phyloP scores from a whole-genome alignment of 2,888 invertebrate genomes.

The Belgica antarctica region DNA sequence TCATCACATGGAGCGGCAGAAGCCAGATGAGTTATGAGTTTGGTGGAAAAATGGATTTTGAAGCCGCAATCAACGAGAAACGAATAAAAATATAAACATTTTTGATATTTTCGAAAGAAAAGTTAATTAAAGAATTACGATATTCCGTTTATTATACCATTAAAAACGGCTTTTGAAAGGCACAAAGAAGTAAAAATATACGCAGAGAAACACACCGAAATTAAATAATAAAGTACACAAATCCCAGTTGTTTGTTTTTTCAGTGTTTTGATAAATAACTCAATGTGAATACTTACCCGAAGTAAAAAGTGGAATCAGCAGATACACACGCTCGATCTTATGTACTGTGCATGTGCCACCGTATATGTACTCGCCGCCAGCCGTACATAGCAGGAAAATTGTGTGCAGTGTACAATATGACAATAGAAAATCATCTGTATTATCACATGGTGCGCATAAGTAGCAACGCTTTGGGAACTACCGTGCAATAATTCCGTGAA shows the following conservation, averaged over 20 bases:
- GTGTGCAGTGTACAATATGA: conserved; percentile 35
- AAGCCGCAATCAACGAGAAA: neutral
- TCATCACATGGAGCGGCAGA: neutral
- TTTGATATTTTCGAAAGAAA: conserved; percentile 35
- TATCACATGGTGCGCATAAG: conserved; percentile 44
- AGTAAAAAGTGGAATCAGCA: conserved; percentile 30
- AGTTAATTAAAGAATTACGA: conserved; percentile 43
- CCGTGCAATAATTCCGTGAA: neutral
- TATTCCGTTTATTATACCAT: conserved; percentile 39
- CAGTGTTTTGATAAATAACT: conserved; percentile 37
- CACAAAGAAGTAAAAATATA: conserved; percentile 2
- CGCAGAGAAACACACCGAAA: conserved; percentile 6
- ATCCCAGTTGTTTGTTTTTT: conserved; percentile 26
- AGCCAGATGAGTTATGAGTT: conserved; percentile 37
- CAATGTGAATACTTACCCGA: conserved; percentile 34
- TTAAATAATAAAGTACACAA: conserved; percentile 37
- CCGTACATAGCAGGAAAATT: conserved; percentile 21
- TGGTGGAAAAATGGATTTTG: conserved; percentile 28
- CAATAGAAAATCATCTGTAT: conserved; percentile 43
- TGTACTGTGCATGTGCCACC: conserved; percentile 4
- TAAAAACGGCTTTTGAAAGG: conserved; percentile 28
- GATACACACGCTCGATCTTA: neutral
- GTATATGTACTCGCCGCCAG: neutral
- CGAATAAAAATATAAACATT: conserved; percentile 27
- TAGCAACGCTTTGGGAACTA: conserved; percentile 37